Percentiles rank a stretch among this genome's conserved stretches.
phyloP scores from a whole-genome alignment of 2,888 invertebrate genomes.

The Elmis aenea region DNA sequence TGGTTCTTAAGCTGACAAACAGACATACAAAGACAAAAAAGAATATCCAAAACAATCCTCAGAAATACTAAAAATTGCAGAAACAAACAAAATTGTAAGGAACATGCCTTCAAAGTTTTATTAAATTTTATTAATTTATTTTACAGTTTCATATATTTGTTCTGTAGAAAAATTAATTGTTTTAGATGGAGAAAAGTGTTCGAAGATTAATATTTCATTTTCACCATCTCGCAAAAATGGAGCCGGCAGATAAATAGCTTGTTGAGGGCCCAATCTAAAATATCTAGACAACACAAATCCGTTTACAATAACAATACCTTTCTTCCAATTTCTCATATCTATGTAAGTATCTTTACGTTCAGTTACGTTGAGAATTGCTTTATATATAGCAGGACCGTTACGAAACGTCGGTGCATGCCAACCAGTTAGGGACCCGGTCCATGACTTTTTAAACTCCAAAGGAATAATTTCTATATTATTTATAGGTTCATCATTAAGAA shows the following conservation, averaged over 20 bases:
- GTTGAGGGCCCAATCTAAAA: conserved; percentile 76
- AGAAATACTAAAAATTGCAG: too few relatives aligned
- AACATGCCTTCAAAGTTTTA: too few relatives aligned
- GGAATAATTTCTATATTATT: conserved; percentile 46
- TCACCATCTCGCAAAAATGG: conserved; percentile 56
- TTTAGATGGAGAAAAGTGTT: conserved; percentile 29
- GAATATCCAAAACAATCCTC: too few relatives aligned
- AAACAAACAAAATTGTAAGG: too few relatives aligned
- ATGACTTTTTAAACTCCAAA: conserved; percentile 47
- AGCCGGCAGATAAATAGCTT: conserved; percentile 75
- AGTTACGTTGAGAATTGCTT: conserved; percentile 47
- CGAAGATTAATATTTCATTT: conserved; percentile 35
- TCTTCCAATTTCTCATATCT: conserved; percentile 74
- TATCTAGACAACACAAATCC: conserved; percentile 83
- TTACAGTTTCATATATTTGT: too few relatives aligned
- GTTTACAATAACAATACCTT: conserved; percentile 81
- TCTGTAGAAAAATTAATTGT: conserved; percentile 26
- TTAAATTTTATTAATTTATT: too few relatives aligned
- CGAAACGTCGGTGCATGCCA: conserved; percentile 39
- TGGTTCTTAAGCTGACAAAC: too few relatives aligned
- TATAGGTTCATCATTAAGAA: conserved; percentile 44
- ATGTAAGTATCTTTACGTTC: conserved; percentile 69
- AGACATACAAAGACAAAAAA: too few relatives aligned
- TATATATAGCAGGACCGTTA: conserved; percentile 54
- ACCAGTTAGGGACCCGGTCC: conserved; percentile 38